phyloP scores from a whole-genome alignment of 1,140 invertebrate genomes.

The Pseudomyrmex gracilis region DNA sequence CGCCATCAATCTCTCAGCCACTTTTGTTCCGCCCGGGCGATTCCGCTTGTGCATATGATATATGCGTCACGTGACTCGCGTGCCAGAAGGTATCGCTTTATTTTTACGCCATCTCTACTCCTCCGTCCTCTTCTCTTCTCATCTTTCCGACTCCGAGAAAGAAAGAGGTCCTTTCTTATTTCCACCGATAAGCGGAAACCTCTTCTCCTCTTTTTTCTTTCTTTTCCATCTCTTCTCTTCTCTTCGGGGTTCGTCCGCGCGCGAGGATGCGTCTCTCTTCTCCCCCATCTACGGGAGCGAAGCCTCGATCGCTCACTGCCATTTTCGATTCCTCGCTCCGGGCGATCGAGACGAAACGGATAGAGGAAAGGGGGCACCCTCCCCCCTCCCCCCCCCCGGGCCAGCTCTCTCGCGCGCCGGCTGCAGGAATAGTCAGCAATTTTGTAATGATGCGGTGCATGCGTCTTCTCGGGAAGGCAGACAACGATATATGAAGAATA shows the following conservation, averaged over 20 bases:
- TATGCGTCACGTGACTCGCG: slow-evolving; percentile 59
- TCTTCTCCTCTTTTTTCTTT: slow-evolving; percentile 5
- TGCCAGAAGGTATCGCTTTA: slow-evolving; percentile 61
- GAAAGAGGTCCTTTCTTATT: slow-evolving; percentile 43
- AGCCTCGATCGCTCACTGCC: slow-evolving; percentile 55
- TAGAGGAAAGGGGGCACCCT: slow-evolving; percentile 24
- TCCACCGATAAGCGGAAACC: slow-evolving; percentile 34
- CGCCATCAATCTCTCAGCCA: slow-evolving; percentile 52
- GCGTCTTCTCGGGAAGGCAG: slow-evolving; percentile 56
- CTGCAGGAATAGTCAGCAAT: slow-evolving; percentile 58
- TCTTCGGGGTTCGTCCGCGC: slow-evolving; percentile 18
- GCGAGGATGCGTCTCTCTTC: no score
- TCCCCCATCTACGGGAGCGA: slow-evolving; percentile 31
- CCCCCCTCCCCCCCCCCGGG: no score
- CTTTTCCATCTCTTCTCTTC: slow-evolving; percentile 7
- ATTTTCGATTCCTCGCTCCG: slow-evolving; percentile 55
- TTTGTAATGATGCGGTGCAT: slow-evolving; percentile 60
- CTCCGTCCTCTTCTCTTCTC: not conserved
- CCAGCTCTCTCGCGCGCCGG: slow-evolving; percentile 15
- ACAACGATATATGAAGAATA: slow-evolving; percentile 58
- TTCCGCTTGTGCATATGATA: slow-evolving; percentile 58
- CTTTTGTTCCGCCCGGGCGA: slow-evolving; percentile 51
- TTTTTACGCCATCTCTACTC: slow-evolving; percentile 30
- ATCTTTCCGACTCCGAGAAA: not conserved
- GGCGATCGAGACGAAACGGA: slow-evolving; percentile 52